Percentiles rank a stretch among this genome's conserved stretches.
Conservation (phyloP, 1,140 invertebrate species). For the Probaryconus sp. region DNA sequence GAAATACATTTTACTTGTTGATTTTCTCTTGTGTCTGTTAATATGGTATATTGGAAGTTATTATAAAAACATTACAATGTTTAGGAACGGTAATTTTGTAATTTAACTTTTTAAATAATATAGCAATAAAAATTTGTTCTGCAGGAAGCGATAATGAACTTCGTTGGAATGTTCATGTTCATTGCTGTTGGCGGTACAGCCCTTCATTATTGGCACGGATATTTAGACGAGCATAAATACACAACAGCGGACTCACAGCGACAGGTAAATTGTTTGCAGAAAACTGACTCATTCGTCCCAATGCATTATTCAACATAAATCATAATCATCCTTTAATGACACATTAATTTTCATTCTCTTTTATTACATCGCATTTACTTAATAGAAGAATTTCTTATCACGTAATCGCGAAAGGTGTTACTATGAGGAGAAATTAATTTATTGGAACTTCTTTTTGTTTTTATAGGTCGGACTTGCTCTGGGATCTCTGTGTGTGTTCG, state of each 20-base stretch:
- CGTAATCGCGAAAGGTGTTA: neutral
- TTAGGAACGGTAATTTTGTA: no score
- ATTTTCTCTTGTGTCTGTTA: no score
- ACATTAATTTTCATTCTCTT: slow-evolving; percentile 3
- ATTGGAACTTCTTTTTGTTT: slow-evolving; percentile 31
- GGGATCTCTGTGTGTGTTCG: slow-evolving; percentile 86
- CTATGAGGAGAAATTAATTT: neutral
- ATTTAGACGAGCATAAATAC: slow-evolving; percentile 86
- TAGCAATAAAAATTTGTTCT: slow-evolving; percentile 57
- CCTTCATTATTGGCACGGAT: slow-evolving; percentile 92
- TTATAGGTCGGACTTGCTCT: slow-evolving; percentile 86
- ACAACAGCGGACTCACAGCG: slow-evolving; percentile 83
- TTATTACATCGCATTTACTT: slow-evolving; percentile 3
- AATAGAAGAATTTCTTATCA: slow-evolving; percentile 2
- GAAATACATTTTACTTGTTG: no score
- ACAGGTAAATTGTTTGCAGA: slow-evolving; percentile 78
- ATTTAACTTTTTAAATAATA: slow-evolving; percentile 8
- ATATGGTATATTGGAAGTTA: no score
- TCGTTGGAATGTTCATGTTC: slow-evolving; percentile 89
- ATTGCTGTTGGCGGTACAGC: slow-evolving; percentile 89
- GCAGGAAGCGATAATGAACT: slow-evolving; percentile 92
- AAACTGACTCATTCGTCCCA: slow-evolving; percentile 18
- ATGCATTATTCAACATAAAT: slow-evolving; percentile 8
- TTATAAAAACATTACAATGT: no score
- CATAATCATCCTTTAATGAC: slow-evolving; percentile 12